Base-by-base conservation (phyloP, 2,113 vertebrate species). In the Antechinus stuartii region DNA sequence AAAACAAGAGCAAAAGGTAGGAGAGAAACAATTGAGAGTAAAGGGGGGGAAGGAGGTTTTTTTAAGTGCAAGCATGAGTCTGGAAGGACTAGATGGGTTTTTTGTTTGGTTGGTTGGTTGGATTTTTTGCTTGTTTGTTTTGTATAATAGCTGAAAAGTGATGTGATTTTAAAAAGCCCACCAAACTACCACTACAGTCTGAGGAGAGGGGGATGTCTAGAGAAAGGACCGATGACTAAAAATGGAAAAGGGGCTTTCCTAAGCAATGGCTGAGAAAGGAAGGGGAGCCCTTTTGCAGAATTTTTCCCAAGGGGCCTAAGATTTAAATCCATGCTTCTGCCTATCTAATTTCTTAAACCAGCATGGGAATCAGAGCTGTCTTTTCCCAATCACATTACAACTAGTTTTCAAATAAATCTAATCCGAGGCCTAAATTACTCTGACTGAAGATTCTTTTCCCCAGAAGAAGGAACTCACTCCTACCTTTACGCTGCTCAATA, bases 401-500 rank as follows among this genome's bases (percentile, higher is more conserved):
- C 68, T 27, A 94, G 93, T 94, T 95, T 95, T 94, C 95, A 95
- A 95, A 91, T 92, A 95, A 95, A 92, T 90, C 89, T 76, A 96
- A 94, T 7, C 2, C 1, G 35, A 97, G 93, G 26, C 52, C 95
- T 91, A 61, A 91, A 96, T 95, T 56, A 96, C 92, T 92, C 91
- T 27, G 91, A 94, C 91, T 90, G 91, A 94, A 96, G 93, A 90
- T 53, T 91, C 92, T 94, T 91, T 95, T 93, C 96, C 92, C 92
- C 92, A 56, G 91, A 93, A 53, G 0, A 95, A 95, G 91, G 91
- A 93, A 95, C 54, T 94, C n/a, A 7, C 12, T 95, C 93, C 90
- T 92, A 92, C 49, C 92, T 92, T 94, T 42, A 11, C 26, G 92
- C 61, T 14, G 90, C 93, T 97, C 95, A 25, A 61, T 93, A 97